phyloP scores from a whole-genome alignment of 2,888 invertebrate genomes.

The Mesochorus sp. region DNA sequence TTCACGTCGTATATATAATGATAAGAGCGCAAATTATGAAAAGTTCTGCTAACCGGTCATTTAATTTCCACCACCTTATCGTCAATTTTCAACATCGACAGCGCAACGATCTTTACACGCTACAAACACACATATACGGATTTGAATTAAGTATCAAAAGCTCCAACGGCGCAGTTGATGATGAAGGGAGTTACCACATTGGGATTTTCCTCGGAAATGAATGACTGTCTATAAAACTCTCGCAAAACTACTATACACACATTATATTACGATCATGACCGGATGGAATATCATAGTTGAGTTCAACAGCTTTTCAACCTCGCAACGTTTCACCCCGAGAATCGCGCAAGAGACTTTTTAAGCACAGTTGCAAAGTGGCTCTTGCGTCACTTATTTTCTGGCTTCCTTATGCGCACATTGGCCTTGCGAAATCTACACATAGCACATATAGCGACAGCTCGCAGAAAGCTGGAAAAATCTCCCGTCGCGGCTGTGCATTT shows the following conservation, averaged over 20 bases:
- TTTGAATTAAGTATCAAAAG: too few species aligned
- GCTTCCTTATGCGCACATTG: slow-evolving; percentile 48
- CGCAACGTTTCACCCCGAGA: background rate
- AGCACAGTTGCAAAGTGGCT: slow-evolving; percentile 36
- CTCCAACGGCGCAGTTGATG: background rate
- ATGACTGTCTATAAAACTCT: slow-evolving; percentile 4
- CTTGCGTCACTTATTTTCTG: slow-evolving; percentile 30
- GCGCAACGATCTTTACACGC: too few species aligned
- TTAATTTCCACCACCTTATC: slow-evolving; percentile 23
- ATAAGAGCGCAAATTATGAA: slow-evolving; percentile 11
- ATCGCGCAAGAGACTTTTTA: background rate
- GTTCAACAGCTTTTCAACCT: too few species aligned
- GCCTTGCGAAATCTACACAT: slow-evolving; percentile 48
- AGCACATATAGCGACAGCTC: background rate
- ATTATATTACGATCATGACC: slow-evolving; percentile 8
- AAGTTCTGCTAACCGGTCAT: slow-evolving; percentile 15
- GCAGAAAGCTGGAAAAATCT: slow-evolving; percentile 26
- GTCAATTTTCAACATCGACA: background rate
- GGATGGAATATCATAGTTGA: slow-evolving; percentile 1
- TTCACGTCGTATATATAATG: background rate
- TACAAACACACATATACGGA: too few species aligned
- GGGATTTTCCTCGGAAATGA: background rate
- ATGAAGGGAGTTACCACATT: slow-evolving; percentile 32
- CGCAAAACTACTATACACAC: background rate
- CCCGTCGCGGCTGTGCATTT: slow-evolving; percentile 36